These are phyloP conservation scores for Anguilla japonica DNA, from an alignment of 2,113 vertebrate species.

Conservation along the genomic window DNA sequence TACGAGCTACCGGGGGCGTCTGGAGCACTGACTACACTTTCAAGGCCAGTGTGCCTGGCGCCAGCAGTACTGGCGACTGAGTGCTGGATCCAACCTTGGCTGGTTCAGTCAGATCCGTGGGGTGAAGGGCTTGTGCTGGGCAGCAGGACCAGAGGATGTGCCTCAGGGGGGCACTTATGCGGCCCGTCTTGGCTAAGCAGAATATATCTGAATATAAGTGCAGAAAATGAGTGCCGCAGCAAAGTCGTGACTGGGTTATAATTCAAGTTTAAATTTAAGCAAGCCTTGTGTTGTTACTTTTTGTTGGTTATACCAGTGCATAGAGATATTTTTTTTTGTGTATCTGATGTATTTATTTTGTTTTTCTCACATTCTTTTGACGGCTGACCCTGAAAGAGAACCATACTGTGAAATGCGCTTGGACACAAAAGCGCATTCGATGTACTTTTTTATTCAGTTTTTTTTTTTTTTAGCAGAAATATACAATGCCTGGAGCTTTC, in stretches of 20 bases:
- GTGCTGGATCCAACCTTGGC: not conserved
- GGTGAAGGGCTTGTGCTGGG: not conserved
- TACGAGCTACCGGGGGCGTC: not conserved
- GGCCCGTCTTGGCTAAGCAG: not conserved
- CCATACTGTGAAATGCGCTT: not conserved
- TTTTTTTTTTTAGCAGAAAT: not conserved
- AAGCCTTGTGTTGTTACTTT: not conserved
- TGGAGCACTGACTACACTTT: not conserved
- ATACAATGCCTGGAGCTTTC: conserved; percentile 32
- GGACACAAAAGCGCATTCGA: not conserved
- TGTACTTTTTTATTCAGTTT: not conserved
- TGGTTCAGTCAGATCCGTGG: conserved; percentile 12
- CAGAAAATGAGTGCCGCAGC: too few relatives aligned
- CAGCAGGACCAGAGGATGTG: not conserved
- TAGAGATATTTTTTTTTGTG: not conserved
- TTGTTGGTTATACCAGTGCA: not conserved
- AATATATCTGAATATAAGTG: not conserved
- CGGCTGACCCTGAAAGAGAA: not conserved
- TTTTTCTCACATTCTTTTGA: too few relatives aligned
- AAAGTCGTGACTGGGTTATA: not conserved
- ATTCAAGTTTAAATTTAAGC: not conserved
- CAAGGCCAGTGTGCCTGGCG: not conserved
- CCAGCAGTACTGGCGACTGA: not conserved
- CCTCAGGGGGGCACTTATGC: not conserved
- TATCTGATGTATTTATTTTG: not conserved